Evolutionary conservation across 2,113 vertebrate species (phyloP).

Genomic region (Cinclus cinclus): DNA sequence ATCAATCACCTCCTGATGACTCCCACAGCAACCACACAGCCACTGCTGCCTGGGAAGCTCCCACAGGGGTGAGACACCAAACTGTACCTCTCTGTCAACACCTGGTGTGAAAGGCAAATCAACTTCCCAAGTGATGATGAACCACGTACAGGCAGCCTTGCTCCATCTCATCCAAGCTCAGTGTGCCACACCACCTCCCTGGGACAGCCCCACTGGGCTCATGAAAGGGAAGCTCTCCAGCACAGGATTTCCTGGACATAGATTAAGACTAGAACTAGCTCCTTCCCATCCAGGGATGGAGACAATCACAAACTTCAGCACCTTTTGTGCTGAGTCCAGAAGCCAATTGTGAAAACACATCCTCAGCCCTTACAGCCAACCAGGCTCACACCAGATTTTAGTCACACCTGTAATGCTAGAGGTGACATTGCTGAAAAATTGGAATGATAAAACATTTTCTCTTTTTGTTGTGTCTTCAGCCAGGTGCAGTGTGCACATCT

Average conservation of each 20-base stretch:
- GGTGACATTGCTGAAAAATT: background rate
- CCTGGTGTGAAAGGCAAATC: accelerated
- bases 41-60: background rate
- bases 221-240: background rate
- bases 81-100: background rate
- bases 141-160: background rate
- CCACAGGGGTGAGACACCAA: background rate
- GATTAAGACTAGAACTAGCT: background rate
- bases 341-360: background rate
- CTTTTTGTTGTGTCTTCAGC: background rate
- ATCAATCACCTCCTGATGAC: background rate
- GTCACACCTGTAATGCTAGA: background rate
- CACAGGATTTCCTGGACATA: background rate
- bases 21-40: background rate
- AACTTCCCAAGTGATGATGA: background rate
- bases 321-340: background rate
- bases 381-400: background rate
- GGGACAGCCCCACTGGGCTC: background rate
- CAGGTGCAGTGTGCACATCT: background rate
- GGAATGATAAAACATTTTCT: background rate
- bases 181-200: background rate
- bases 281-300: background rate
- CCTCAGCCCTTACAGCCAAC: accelerated
- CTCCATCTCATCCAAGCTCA: background rate
- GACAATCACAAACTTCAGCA: background rate